A percentile compares a stretch with the other conserved stretches of the same genome.
Conservation (phyloP, 2,888 invertebrate genomes). For the Anticlea derivata region DNA sequence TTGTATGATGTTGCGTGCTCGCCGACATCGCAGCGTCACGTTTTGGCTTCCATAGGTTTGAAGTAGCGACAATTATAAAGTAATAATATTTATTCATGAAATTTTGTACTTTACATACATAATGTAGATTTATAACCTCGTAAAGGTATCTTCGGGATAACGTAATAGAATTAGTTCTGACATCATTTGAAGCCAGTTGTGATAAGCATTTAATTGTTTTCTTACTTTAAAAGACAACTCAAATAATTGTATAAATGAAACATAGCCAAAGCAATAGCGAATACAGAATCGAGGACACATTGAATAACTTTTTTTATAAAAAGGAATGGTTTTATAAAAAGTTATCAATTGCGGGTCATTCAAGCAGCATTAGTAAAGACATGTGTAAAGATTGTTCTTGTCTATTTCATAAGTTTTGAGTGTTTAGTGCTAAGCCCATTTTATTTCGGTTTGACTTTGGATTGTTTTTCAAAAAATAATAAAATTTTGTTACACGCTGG, state of each 20-base stretch:
- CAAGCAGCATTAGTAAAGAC: conserved; percentile 80
- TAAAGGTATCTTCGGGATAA: conserved; percentile 26
- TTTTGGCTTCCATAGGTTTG: conserved; percentile 81
- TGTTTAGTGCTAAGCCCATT: conserved; percentile 61
- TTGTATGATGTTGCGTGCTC: conserved; percentile 53
- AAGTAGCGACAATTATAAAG: conserved; percentile 52
- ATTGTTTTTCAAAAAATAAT: conserved; percentile 50
- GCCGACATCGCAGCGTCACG: conserved; percentile 60
- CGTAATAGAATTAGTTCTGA: conserved; percentile 20
- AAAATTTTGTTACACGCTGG: conserved; percentile 40
- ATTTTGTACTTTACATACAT: conserved; percentile 72
- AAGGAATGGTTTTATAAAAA: conserved; percentile 17
- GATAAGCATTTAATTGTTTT: conserved; percentile 64
- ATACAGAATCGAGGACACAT: conserved; percentile 14
- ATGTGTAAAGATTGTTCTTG: conserved; percentile 59
- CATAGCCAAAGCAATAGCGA: conserved; percentile 53
- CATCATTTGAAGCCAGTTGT: conserved; percentile 50
- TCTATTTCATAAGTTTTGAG: conserved; percentile 58
- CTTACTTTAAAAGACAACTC: conserved; percentile 52
- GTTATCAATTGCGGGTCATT: conserved; percentile 45
- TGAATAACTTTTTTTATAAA: conserved; percentile 9
- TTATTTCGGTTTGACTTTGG: conserved; percentile 48
- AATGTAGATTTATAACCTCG: conserved; percentile 36
- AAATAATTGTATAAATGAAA: conserved; percentile 24
- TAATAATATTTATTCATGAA: conserved; percentile 45